Evolutionary conservation across 2,888 invertebrate genomes (phyloP).

Genomic region (Odontocerum albicorne): DNA sequence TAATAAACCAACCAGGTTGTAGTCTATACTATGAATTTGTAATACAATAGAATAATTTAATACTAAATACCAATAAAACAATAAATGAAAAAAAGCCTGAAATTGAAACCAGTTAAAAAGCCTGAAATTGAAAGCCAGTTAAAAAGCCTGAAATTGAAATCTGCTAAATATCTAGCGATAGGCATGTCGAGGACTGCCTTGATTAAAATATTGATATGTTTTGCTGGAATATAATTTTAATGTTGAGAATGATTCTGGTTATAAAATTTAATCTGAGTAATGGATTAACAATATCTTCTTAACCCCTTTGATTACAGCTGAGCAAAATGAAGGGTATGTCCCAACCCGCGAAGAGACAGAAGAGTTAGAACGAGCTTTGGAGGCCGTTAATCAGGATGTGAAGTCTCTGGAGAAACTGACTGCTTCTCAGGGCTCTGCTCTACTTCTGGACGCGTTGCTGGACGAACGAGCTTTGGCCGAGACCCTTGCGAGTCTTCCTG

Average conservation of each 20-base stretch:
- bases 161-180: no score
- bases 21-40: no score
- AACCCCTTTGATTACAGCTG: constrained; percentile 47
- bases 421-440: constrained; percentile 45
- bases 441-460: constrained; percentile 62
- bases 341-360: constrained; percentile 82
- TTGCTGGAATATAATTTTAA: not conserved
- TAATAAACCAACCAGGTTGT: no score
- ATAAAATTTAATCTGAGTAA: not conserved
- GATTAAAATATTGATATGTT: no score
- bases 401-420: constrained; percentile 70
- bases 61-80: no score
- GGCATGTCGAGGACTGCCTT: no score
- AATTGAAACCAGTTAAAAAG: no score
- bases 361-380: constrained; percentile 83
- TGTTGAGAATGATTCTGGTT: not conserved
- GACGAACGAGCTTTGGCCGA: constrained; percentile 59
- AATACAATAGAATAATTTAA: no score
- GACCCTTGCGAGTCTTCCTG: constrained; percentile 52
- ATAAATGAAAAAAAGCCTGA: no score
- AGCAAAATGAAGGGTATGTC: constrained; percentile 70
- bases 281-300: not conserved
- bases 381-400: constrained; percentile 74
- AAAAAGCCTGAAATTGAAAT: no score
- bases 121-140: no score